phyloP scores from a whole-genome alignment of 2,113 vertebrate species.

The Calonectris borealis region DNA sequence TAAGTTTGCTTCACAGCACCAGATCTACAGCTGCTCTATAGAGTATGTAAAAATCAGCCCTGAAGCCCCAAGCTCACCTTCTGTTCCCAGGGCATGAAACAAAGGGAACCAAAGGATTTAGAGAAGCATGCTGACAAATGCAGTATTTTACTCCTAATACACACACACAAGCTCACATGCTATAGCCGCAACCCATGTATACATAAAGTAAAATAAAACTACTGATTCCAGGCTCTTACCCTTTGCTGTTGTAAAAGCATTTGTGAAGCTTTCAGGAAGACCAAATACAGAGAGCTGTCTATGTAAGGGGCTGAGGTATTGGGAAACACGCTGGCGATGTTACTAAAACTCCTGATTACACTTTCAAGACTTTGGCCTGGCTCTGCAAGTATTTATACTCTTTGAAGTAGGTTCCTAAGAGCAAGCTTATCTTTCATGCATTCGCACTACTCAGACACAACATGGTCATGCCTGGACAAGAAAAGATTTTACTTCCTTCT shows the following conservation, averaged over 20 bases:
- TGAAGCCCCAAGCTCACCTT: neutral
- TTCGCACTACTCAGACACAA: neutral
- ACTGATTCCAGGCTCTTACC: neutral
- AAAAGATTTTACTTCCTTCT: neutral
- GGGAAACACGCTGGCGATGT: neutral
- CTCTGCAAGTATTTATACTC: neutral
- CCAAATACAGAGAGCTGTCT: neutral
- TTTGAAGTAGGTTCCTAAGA: neutral
- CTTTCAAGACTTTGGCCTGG: neutral
- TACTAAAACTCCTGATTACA: neutral
- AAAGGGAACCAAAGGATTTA: neutral
- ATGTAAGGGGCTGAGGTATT: neutral
- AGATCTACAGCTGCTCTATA: neutral
- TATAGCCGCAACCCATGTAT: accelerated
- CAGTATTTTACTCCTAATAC: neutral
- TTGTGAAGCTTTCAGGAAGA: neutral
- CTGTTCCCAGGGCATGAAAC: neutral
- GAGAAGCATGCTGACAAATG: neutral
- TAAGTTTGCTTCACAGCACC: neutral
- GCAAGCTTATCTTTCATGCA: neutral
- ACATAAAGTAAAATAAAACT: neutral
- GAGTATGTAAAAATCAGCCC: neutral
- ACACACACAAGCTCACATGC: accelerated
- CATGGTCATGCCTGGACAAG: neutral
- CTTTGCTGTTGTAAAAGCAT: neutral